Evolutionary conservation across 1,140 invertebrate species (phyloP).

Genomic region (Drosophila ambigua): DNA sequence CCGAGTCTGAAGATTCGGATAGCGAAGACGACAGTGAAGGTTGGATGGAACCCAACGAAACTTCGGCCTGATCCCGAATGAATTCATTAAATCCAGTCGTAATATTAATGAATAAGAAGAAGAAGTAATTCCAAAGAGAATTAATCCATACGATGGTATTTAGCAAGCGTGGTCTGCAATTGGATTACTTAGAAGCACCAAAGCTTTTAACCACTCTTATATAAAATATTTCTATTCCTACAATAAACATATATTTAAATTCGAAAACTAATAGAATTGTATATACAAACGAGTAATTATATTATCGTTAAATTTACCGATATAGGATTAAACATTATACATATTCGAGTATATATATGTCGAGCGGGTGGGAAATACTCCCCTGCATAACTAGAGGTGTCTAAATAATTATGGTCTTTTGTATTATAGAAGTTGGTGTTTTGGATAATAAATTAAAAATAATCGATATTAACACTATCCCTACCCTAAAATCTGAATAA

Average conservation of each 20-base stretch:
- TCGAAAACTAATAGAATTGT: slow-evolving; percentile 69
- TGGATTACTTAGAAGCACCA: slow-evolving; percentile 76
- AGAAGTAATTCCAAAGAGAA: slow-evolving; percentile 81
- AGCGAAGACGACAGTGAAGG: slow-evolving; percentile 85
- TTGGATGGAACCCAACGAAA: slow-evolving; percentile 85
- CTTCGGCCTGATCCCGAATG: slow-evolving; percentile 85
- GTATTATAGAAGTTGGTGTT: slow-evolving; percentile 49
- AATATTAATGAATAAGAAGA: slow-evolving; percentile 77
- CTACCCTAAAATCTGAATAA: slow-evolving; percentile 18
- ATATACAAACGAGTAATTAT: slow-evolving; percentile 59
- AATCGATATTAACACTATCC: slow-evolving; percentile 39
- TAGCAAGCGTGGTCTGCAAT: slow-evolving; percentile 43
- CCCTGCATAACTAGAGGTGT: background rate
- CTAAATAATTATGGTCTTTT: slow-evolving; percentile 26
- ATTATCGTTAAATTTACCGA: slow-evolving; percentile 40
- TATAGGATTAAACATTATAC: slow-evolving; percentile 29
- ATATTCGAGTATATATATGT: slow-evolving; percentile 14
- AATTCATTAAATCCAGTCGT: slow-evolving; percentile 67
- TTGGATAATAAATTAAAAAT: slow-evolving; percentile 50
- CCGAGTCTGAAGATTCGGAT: slow-evolving; percentile 94
- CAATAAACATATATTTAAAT: slow-evolving; percentile 37
- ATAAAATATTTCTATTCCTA: slow-evolving; percentile 53
- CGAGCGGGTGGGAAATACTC: too few relatives aligned
- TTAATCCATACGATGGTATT: slow-evolving; percentile 48
- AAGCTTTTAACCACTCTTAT: slow-evolving; percentile 69